A percentile compares a stretch with the other conserved stretches of the same genome.
These are phyloP conservation scores for Dioctria linearis DNA, from an alignment of 2,888 invertebrate genomes.

Conservation along the genomic window DNA sequence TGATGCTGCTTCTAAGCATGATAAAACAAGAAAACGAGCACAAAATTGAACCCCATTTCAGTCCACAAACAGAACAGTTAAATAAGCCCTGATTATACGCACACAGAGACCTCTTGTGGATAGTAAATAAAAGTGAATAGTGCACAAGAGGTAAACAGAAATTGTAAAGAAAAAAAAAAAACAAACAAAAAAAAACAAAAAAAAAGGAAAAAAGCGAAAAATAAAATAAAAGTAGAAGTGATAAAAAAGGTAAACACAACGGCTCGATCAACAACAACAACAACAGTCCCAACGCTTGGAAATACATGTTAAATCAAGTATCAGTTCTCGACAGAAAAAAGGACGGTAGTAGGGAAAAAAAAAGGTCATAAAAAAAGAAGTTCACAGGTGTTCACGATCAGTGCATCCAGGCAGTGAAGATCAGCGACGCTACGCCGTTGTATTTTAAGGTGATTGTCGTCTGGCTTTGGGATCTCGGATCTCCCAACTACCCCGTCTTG, in stretches of 20 bases:
- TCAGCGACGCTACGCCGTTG: conserved; percentile 28
- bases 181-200: no score
- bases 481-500: neutral
- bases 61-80: conserved; percentile 46
- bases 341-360: conserved; percentile 26
- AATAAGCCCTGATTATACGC: conserved; percentile 35
- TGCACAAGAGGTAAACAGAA: conserved; percentile 35
- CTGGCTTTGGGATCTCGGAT: neutral
- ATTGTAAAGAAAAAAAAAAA: no score
- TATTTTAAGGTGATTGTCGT: conserved; percentile 29
- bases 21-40: neutral
- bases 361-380: conserved; percentile 58
- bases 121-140: conserved; percentile 46
- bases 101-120: conserved; percentile 24
- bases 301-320: conserved; percentile 48
- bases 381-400: conserved; percentile 64
- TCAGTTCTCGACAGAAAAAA: conserved; percentile 51
- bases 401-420: conserved; percentile 47
- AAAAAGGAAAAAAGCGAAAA: no score
- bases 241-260: conserved; percentile 50
- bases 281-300: neutral
- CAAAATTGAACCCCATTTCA: neutral
- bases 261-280: neutral
- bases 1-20: neutral
- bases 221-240: conserved; percentile 19